These are phyloP conservation scores for Orestias chungarensis DNA, from an alignment of 2,797 vertebrate species.

Conservation along the genomic window DNA sequence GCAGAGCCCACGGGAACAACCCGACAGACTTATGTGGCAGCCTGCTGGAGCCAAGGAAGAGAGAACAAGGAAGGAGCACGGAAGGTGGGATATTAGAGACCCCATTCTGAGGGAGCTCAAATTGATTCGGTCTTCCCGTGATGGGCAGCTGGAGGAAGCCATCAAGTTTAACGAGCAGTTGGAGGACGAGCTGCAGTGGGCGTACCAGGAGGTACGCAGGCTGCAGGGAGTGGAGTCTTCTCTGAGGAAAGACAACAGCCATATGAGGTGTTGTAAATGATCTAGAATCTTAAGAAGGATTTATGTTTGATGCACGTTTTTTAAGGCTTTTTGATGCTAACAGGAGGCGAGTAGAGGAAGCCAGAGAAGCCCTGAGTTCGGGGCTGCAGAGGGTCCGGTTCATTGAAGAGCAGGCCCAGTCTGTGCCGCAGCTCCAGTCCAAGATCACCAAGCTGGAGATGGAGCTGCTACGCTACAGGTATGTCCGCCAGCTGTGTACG, in stretches of 20 bases:
- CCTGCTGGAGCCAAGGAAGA: slow-evolving; percentile 11
- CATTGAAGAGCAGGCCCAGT: slow-evolving; percentile 77
- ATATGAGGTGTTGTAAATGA: slow-evolving; percentile 62
- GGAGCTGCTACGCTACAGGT: slow-evolving; percentile 74
- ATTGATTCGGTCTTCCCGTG: slow-evolving; percentile 79
- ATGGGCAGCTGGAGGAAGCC: slow-evolving; percentile 82
- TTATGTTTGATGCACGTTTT: background rate
- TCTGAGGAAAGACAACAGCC: slow-evolving; percentile 72
- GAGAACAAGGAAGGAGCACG: slow-evolving; percentile 5
- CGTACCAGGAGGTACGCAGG: slow-evolving; percentile 68
- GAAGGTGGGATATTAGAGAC: slow-evolving; percentile 63
- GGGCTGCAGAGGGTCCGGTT: slow-evolving; percentile 75
- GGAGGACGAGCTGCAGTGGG: slow-evolving; percentile 78
- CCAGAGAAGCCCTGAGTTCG: slow-evolving; percentile 73
- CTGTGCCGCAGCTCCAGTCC: slow-evolving; percentile 70
- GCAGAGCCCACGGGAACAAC: slow-evolving; percentile 53
- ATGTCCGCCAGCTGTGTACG: slow-evolving; percentile 2
- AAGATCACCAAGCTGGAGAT: slow-evolving; percentile 71
- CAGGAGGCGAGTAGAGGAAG: slow-evolving; percentile 78
- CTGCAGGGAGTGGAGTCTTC: slow-evolving; percentile 61
- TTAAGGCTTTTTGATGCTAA: slow-evolving; percentile 15
- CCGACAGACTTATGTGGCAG: slow-evolving; percentile 45
- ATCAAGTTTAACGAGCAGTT: slow-evolving; percentile 76
- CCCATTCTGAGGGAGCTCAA: slow-evolving; percentile 77
- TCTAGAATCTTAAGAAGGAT: background rate